A percentile compares a stretch with the other conserved stretches of the same genome.
Evolutionary conservation across 30 jellyfish, hydroid and myxozoan genomes (phyloP).

Genomic region (Clytia hemisphaerica): DNA sequence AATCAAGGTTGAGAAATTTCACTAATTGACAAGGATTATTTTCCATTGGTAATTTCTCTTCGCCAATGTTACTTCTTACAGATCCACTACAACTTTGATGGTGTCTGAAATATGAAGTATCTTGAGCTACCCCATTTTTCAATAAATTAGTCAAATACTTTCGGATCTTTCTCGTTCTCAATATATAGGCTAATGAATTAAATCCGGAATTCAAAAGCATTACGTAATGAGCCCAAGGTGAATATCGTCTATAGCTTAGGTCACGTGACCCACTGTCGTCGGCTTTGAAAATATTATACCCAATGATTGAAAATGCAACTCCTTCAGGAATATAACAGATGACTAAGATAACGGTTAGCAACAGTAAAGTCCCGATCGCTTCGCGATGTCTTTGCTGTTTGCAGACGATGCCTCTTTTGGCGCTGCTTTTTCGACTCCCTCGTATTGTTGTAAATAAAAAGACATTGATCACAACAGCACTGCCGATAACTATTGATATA

Average conservation of each 20-base stretch:
- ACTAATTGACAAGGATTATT: too few species aligned
- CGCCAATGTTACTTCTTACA: too few species aligned
- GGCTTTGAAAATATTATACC: neutral
- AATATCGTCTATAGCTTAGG: neutral
- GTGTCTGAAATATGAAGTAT: too few species aligned
- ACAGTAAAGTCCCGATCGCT: neutral
- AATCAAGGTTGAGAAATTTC: too few species aligned
- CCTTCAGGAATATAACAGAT: neutral
- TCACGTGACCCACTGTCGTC: neutral
- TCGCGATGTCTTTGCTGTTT: neutral
- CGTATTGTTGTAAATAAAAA: neutral
- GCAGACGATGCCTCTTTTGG: neutral
- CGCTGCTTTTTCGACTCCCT: neutral
- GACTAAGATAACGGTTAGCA: neutral
- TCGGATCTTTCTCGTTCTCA: neutral
- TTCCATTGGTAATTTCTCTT: too few species aligned
- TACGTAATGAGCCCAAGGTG: constrained; percentile 1
- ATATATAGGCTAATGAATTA: constrained; percentile 5
- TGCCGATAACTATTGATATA: too few species aligned
- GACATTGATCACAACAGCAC: too few species aligned
- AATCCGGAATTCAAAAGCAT: constrained; percentile 1
- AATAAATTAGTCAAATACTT: too few species aligned
- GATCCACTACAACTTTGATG: too few species aligned
- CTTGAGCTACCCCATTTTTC: too few species aligned
- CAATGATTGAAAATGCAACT: neutral